These are phyloP conservation scores for Thalassoma bifasciatum DNA, from an alignment of 2,113 vertebrate species.

Conservation along the genomic window DNA sequence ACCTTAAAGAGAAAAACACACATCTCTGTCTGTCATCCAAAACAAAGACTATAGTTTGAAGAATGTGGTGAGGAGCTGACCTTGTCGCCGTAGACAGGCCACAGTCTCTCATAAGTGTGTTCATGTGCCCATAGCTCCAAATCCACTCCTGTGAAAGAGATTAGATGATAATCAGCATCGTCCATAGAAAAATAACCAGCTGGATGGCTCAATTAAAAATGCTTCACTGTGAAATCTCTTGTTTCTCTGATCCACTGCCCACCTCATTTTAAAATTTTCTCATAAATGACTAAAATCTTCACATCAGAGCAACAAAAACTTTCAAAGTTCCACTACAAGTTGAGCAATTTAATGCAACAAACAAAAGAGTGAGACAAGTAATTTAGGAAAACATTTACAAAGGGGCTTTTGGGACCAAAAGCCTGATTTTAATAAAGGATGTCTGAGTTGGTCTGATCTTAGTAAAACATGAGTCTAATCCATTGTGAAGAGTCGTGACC, in stretches of 20 bases:
- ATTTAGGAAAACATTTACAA: slow-evolving; percentile 58
- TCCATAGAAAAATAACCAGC: slow-evolving; percentile 11
- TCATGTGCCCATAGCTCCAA: slow-evolving; percentile 91
- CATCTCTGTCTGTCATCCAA: slow-evolving; percentile 1
- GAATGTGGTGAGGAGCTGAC: slow-evolving; percentile 71
- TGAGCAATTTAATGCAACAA: slow-evolving; percentile 53
- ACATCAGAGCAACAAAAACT: slow-evolving; percentile 39
- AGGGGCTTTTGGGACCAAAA: slow-evolving; percentile 30
- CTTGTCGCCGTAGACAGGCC: slow-evolving; percentile 89
- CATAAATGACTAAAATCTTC: slow-evolving; percentile 27
- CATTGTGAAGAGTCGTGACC: slow-evolving; percentile 51
- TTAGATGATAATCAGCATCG: neutral
- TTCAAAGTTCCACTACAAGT: slow-evolving; percentile 11
- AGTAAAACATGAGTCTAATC: slow-evolving; percentile 43
- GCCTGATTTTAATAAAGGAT: slow-evolving; percentile 60
- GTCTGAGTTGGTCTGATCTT: slow-evolving; percentile 26
- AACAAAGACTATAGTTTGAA: neutral
- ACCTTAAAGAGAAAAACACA: slow-evolving; percentile 77
- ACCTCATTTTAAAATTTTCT: slow-evolving; percentile 40
- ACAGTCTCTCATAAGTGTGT: slow-evolving; percentile 90
- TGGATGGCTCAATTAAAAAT: slow-evolving; percentile 15
- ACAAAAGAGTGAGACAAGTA: slow-evolving; percentile 52
- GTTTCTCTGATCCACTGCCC: slow-evolving; percentile 26
- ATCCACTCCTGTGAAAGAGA: slow-evolving; percentile 84
- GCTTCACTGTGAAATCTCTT: neutral